Evolutionary conservation across 2,113 vertebrate genomes (phyloP).

Genomic region (Melospiza georgiana): DNA sequence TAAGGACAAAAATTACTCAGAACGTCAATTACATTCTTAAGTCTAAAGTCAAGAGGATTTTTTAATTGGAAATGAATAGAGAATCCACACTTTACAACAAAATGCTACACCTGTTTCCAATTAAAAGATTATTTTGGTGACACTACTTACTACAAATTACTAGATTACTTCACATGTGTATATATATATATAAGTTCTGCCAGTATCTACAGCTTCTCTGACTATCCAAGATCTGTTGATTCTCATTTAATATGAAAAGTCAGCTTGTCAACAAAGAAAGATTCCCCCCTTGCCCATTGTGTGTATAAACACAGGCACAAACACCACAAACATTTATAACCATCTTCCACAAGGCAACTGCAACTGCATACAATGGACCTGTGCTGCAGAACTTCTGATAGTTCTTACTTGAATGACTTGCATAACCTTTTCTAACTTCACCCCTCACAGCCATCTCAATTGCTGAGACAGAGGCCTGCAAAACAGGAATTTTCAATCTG

Average conservation of each 20-base stretch:
- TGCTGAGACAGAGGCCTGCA: background rate
- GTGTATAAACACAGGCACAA: background rate
- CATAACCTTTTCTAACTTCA: background rate
- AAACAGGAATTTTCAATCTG: too few species aligned
- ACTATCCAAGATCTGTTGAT: background rate
- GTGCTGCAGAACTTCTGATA: background rate
- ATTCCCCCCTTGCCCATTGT: background rate
- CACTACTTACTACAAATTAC: background rate
- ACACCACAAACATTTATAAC: background rate
- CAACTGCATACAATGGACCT: background rate
- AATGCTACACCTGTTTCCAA: constrained; percentile 20
- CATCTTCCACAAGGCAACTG: background rate
- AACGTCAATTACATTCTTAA: constrained; percentile 33
- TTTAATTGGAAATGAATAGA: constrained; percentile 18
- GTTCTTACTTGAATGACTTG: background rate
- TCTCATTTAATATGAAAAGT: background rate
- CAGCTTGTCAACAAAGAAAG: background rate
- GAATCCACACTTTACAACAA: background rate
- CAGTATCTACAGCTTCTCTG: background rate
- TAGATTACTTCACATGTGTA: background rate
- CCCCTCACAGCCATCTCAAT: background rate
- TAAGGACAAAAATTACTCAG: background rate
- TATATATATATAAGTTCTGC: background rate
- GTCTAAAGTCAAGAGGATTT: constrained; percentile 49
- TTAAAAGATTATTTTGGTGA: constrained; percentile 9